phyloP scores from a whole-genome alignment of 2,113 vertebrate species.

The Heliornis fulica region DNA sequence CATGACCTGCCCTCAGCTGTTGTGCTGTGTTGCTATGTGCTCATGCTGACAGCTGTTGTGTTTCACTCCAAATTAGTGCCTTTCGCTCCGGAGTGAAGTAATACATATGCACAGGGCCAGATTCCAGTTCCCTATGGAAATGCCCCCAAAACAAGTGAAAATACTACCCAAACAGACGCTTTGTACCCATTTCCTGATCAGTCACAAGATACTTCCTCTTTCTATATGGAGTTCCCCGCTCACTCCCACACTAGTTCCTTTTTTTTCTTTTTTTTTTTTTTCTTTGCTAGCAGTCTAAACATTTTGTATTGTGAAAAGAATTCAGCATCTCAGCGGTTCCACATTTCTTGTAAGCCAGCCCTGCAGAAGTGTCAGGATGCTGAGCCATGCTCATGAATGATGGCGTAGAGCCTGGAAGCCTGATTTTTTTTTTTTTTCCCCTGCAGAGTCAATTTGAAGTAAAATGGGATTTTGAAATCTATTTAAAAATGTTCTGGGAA shows the following conservation, averaged over 20 bases:
- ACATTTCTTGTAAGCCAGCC: neutral
- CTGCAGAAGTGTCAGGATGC: neutral
- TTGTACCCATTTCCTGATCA: constrained; percentile 50
- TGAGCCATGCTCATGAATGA: neutral
- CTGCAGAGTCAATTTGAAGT: neutral
- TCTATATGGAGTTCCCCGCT: constrained; percentile 27
- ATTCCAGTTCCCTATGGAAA: constrained; percentile 61
- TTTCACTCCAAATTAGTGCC: neutral
- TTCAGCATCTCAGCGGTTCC: neutral
- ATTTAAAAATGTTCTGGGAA: neutral
- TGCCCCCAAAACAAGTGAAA: constrained; percentile 57
- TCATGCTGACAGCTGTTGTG: constrained; percentile 23
- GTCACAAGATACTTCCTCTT: constrained; percentile 26
- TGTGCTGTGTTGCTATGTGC: constrained; percentile 6
- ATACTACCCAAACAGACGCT: constrained; percentile 36
- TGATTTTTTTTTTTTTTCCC: neutral
- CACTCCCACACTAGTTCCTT: neutral
- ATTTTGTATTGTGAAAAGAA: neutral
- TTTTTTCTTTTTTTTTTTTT: neutral
- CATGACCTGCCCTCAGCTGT: neutral
- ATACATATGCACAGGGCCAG: neutral
- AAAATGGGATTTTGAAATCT: neutral
- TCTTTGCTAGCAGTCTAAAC: constrained; percentile 8
- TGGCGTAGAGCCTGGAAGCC: neutral
- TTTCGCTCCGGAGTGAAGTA: neutral